Evolutionary conservation across 2,888 invertebrate genomes (phyloP), one percentile per base, ranked within the genome.

Genomic region (Drosophila crucigera): DNA sequence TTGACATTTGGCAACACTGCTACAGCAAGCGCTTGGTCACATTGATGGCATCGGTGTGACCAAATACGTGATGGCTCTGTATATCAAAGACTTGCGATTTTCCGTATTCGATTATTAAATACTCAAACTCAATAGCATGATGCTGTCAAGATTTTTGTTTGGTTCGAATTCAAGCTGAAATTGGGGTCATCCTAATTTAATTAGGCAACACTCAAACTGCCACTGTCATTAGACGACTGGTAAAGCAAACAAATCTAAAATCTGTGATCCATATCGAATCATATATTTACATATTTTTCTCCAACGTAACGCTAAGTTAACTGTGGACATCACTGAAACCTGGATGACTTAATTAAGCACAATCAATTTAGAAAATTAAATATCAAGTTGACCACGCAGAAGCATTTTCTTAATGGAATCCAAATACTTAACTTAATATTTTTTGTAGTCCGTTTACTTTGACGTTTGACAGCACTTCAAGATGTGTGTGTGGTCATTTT

Each of bases 1-100:
- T 53, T 73, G 53, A 67, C 61, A 50, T 61, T 67, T 78, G 63
- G 59, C 75, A 79, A 74, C 75, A 66, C 63, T 78, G 52, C 22
- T 35, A 22, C 11, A 28, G 25, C 50, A 50, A 5, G 30, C 43
- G 37, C 25, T 60, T 64, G 78, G 66, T 63, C 73, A 66, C 66
- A 67, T 60, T 62, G 30, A 58, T 28, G 39, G 28, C 31, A 47
- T 53, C 53, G 43, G 53, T 59, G 70, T 60, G 53, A 59, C 59
- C 69, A 69, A 52, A 22, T 53, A 33, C 47, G 30, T 58, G 50
- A 33, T 47, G 31, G 25, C 43, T 47, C 31, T 16, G 19, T 50
- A 67, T 33, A 49, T 65, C 37, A 50, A 59, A 33, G 35, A 31
- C 16, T 31, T 31, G 25, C 19, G 4, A 4, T 19, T 49, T 25